phyloP scores from a whole-genome alignment of 2,113 vertebrate genomes.

The Larimichthys polyactis region DNA sequence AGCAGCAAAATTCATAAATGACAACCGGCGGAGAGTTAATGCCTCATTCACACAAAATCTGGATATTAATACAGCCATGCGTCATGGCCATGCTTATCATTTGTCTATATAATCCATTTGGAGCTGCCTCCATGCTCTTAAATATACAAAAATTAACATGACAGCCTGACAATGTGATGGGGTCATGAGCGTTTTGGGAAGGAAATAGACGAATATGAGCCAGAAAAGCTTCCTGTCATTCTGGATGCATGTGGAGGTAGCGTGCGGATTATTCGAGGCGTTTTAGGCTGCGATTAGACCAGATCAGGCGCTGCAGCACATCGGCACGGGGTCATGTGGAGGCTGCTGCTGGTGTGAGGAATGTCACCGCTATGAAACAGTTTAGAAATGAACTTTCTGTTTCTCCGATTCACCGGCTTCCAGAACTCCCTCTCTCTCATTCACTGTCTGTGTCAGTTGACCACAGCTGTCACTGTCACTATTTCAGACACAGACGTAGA shows the following conservation, averaged over 20 bases:
- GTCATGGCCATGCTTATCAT: conserved; percentile 40
- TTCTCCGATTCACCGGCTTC: too few relatives aligned
- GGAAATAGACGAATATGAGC: neutral
- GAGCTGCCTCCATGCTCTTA: conserved; percentile 48
- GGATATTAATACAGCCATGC: conserved; percentile 30
- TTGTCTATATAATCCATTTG: conserved; percentile 46
- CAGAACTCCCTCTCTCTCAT: too few relatives aligned
- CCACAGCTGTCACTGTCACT: too few relatives aligned
- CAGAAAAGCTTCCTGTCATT: conserved; percentile 21
- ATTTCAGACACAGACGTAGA: too few relatives aligned
- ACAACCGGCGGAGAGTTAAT: conserved; percentile 17
- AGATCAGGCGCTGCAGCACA: too few relatives aligned
- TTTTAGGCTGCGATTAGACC: neutral
- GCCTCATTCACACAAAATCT: conserved; percentile 32
- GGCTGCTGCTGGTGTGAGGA: too few relatives aligned
- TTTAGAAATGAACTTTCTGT: too few relatives aligned
- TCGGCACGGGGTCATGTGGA: too few relatives aligned
- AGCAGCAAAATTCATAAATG: neutral
- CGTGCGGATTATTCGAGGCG: neutral
- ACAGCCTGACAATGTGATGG: conserved; percentile 36
- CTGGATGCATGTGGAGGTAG: neutral
- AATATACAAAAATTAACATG: conserved; percentile 58
- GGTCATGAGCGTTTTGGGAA: conserved; percentile 31
- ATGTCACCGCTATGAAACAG: too few relatives aligned
- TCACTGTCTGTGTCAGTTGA: too few relatives aligned